Evolutionary conservation across 1,140 invertebrate species (phyloP).

Genomic region (Sycophaga agraensis): DNA sequence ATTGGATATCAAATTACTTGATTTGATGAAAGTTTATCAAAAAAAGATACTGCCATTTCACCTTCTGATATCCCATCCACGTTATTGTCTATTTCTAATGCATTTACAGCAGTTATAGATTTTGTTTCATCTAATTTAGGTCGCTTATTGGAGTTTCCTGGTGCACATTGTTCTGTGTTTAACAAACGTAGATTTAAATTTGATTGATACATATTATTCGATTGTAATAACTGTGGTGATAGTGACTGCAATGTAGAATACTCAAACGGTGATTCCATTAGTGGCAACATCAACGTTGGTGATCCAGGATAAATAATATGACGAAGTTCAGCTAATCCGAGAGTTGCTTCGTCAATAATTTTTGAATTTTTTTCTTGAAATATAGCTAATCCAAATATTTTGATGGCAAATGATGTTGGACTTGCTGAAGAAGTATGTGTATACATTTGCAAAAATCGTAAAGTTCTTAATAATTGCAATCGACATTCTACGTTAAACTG

Average conservation of each 20-base stretch:
- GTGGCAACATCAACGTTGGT: background rate
- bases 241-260: background rate
- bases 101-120: background rate
- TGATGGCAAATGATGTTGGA: conserved; percentile 4
- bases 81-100: too few relatives aligned
- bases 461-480: conserved; percentile 14
- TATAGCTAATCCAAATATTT: conserved; percentile 15
- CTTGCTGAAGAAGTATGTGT: background rate
- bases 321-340: conserved; percentile 6
- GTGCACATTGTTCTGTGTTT: too few relatives aligned
- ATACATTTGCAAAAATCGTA: conserved; percentile 8
- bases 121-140: conserved; percentile 1
- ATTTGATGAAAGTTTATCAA: too few relatives aligned
- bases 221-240: background rate
- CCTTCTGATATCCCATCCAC: too few relatives aligned
- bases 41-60: too few relatives aligned
- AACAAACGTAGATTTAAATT: too few relatives aligned
- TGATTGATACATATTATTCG: too few relatives aligned
- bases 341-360: conserved; percentile 18
- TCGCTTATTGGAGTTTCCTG: background rate
- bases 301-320: conserved; percentile 11
- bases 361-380: conserved; percentile 1
- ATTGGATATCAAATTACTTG: too few relatives aligned
- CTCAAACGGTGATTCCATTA: background rate
- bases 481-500: background rate